Evolutionary conservation across 2,797 vertebrate genomes (phyloP).

Genomic region (Bradypodion pumilum): DNA sequence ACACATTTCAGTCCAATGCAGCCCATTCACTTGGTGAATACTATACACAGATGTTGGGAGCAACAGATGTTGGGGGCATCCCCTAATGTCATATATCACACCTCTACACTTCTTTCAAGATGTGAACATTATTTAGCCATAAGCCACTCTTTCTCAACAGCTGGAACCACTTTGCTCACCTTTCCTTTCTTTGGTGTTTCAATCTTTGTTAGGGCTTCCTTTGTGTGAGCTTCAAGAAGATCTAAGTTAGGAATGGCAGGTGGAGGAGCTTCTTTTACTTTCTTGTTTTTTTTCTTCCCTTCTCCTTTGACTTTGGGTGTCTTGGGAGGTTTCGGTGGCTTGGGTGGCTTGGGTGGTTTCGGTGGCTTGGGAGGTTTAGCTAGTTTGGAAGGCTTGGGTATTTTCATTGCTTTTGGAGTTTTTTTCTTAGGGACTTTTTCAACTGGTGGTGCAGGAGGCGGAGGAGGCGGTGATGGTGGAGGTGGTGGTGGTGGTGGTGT

Average conservation of each 20-base stretch:
- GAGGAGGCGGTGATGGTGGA: constrained; percentile 56
- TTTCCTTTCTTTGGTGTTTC: constrained; percentile 95
- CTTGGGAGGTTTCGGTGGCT: constrained; percentile 80
- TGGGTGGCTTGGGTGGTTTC: constrained; percentile 82
- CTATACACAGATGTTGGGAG: too few species aligned
- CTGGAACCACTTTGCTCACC: constrained; percentile 69
- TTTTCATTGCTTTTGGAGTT: constrained; percentile 79
- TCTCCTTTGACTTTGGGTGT: constrained; percentile 88
- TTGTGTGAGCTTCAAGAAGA: constrained; percentile 92
- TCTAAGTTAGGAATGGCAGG: constrained; percentile 90
- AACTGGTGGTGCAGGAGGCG: constrained; percentile 66
- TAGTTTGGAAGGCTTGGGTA: constrained; percentile 82
- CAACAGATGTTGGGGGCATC: too few species aligned
- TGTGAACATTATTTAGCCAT: not conserved
- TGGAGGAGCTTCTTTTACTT: constrained; percentile 81
- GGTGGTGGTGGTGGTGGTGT: constrained; percentile 72
- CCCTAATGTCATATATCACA: too few species aligned
- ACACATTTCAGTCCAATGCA: too few species aligned
- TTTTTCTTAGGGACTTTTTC: constrained; percentile 82
- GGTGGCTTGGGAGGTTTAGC: constrained; percentile 80
- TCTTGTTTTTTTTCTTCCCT: constrained; percentile 94
- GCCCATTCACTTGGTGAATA: too few species aligned
- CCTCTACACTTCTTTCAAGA: not conserved
- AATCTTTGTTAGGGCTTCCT: constrained; percentile 94
- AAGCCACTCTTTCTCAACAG: not conserved